phyloP scores from a whole-genome alignment of 2,797 vertebrate species.

The Thripadectes ignobilis region DNA sequence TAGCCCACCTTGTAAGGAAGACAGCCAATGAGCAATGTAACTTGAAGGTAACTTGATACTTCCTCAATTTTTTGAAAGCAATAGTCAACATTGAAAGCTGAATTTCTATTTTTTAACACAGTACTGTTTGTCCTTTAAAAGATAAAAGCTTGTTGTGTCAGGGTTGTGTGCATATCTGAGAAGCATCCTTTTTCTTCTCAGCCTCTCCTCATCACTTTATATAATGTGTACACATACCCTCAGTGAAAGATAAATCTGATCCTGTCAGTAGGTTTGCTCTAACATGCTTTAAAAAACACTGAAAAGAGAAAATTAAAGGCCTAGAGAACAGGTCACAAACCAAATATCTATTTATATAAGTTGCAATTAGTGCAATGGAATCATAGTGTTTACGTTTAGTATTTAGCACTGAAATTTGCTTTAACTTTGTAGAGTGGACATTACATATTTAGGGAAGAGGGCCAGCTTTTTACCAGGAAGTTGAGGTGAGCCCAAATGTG shows the following conservation, averaged over 20 bases:
- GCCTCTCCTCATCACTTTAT: background rate
- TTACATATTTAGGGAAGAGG: background rate
- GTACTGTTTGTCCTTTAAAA: background rate
- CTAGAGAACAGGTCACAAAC: background rate
- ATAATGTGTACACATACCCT: background rate
- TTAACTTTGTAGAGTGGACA: background rate
- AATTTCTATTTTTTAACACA: background rate
- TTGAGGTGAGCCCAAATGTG: background rate
- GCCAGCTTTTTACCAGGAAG: background rate
- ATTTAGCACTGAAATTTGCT: background rate
- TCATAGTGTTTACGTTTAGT: background rate
- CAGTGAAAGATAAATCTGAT: background rate
- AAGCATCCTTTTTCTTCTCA: background rate
- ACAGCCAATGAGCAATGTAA: background rate
- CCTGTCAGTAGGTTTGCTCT: background rate
- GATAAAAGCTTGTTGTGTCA: background rate
- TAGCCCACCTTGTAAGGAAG: background rate
- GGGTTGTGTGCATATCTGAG: background rate
- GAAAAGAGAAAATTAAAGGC: slow-evolving; percentile 22
- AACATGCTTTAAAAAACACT: background rate
- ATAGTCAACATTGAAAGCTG: background rate
- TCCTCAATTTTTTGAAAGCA: background rate
- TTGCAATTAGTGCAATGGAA: background rate
- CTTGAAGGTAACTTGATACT: background rate
- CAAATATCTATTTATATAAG: background rate